Base-by-base conservation (phyloP, 2,888 invertebrate species). In the Drosophila aldrichi region DNA sequence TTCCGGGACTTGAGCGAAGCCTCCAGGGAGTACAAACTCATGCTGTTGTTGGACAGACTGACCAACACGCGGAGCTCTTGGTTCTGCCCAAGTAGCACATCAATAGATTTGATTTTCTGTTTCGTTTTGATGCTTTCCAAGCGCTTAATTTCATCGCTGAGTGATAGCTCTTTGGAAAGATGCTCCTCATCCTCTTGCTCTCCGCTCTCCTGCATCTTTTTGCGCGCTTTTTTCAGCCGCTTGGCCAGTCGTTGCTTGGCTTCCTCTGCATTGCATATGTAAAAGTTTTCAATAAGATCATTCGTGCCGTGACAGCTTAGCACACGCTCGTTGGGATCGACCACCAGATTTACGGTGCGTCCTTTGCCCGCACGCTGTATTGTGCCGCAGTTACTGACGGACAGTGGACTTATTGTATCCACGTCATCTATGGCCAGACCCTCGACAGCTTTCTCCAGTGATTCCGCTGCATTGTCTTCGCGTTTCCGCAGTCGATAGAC, bases 221-320 rank as follows among this genome's bases (percentile, higher is more conserved):
- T 91, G 95, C 94, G 92, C 0, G 88, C 80, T 60, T 97, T 98
- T 87, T 96, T 97, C 52, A 96, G 91, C 43, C 98, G 94, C 92
- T 98, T 98, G 34, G 95, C 94, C 86, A 96, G 94, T 73, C 96
- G 95, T 32, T 93, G 93, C 72, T 95, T 94, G 0, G 96, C 95
- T 88, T 97, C 97, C 14, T 96, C 96, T 22, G 96, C 95, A 0
- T 95, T 93, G 85, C 96, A 95, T 81, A 99, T 95, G 46, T 95
- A 94, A 91, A 97, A 99, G 60, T 97, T 92, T 93, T 99, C 99
- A 18, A 99, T 93, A 29, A 95, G 93, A 61, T 95, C 95, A 88
- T 98, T 97, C 14, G 95, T 96, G 3, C 98, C 98, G 91, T 97
- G 96, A 91, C 97, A 97, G 2, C 95, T 96, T 4, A 99, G 91